Evolutionary conservation across 2,888 invertebrate species (phyloP).

Genomic region (Cheilosia impressa): DNA sequence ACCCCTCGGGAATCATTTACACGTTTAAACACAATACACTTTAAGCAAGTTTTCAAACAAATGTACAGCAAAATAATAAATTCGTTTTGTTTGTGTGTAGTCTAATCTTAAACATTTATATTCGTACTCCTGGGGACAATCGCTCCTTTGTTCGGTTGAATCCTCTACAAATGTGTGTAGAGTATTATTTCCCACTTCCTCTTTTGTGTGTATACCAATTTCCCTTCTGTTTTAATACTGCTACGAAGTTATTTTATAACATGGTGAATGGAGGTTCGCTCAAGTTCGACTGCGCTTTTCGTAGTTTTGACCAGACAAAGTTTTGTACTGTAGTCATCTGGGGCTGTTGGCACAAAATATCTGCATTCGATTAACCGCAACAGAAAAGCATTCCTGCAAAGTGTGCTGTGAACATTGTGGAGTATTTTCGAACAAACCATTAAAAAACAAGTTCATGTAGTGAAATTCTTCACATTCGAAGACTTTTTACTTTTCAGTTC

Average conservation of each 20-base stretch:
- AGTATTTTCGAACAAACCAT: slow-evolving; percentile 19
- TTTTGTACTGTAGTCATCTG: slow-evolving; percentile 50
- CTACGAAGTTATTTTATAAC: slow-evolving; percentile 48
- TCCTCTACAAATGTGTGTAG: slow-evolving; percentile 11
- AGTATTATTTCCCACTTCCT: slow-evolving; percentile 23
- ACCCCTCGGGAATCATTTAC: slow-evolving; percentile 23
- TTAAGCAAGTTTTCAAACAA: slow-evolving; percentile 24
- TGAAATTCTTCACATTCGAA: slow-evolving; percentile 14
- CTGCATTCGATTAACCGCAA: slow-evolving; percentile 58
- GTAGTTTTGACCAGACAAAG: slow-evolving; percentile 52
- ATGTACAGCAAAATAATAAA: slow-evolving; percentile 33
- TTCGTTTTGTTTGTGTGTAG: slow-evolving; percentile 26
- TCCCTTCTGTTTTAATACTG: slow-evolving; percentile 33
- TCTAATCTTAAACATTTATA: slow-evolving; percentile 23
- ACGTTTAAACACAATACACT: slow-evolving; percentile 38
- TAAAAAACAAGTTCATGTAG: slow-evolving; percentile 25
- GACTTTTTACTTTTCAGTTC: background rate
- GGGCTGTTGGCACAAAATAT: slow-evolving; percentile 43
- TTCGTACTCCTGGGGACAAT: slow-evolving; percentile 34
- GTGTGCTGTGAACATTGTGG: slow-evolving; percentile 26
- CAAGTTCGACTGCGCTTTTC: slow-evolving; percentile 42
- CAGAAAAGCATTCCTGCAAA: slow-evolving; percentile 34
- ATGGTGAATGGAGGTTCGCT: slow-evolving; percentile 40
- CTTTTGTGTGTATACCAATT: slow-evolving; percentile 30
- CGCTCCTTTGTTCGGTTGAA: slow-evolving; percentile 38